Base-by-base conservation (phyloP, 2,888 invertebrate genomes). In the Clistopyga incitator region DNA sequence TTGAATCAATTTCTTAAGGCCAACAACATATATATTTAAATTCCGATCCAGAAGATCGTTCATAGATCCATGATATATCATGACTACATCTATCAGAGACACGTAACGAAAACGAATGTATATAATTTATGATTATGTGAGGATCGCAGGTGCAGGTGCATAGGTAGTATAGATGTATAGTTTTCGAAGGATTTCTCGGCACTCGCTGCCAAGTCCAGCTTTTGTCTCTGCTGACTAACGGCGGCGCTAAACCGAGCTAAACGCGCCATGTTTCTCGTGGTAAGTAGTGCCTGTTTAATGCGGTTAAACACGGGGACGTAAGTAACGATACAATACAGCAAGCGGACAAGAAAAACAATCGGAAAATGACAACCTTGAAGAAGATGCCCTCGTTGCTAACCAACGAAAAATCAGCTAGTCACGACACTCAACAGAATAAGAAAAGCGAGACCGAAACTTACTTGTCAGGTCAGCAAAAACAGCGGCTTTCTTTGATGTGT, bases 391-490 rank as follows among this genome's bases (percentile, higher is more conserved):
- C 65, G 20, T 59, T 34, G 47, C 38, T 20, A 18, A 25, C 25
- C n/a, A 71, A 72, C 18, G 18, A 20, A 23, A 72, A 74, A 67
- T 38, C 61, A 67, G 23, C 23, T 64, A 2, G 18, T 20, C 23
- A 78, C 2, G 54, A 70, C 47, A 54, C 61, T 2, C 67, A 70
- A 54, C 56, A 72, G 45, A 65, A 42, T 67, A 79, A 86, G 50
- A 64, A 56, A 54, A 75, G 42, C 78, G 65, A 54, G 61, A 52
- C 13, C 54, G 74, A 82, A 76, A 25, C 78, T 75, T 67, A 71
- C 70, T 82, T 78, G 56, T 65, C 78, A 86, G 86, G 86, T 85
- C 76, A 79, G 86, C 38, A 71, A 29, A 68, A 78, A 50, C 71
- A 82, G 78, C 82, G 65, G 68, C 71, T 79, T 61, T 29, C 11